A percentile compares a stretch with the other conserved stretches of the same genome.
Conservation (phyloP, 1,140 invertebrate genomes). For the Rhopalosiphum maidis region DNA sequence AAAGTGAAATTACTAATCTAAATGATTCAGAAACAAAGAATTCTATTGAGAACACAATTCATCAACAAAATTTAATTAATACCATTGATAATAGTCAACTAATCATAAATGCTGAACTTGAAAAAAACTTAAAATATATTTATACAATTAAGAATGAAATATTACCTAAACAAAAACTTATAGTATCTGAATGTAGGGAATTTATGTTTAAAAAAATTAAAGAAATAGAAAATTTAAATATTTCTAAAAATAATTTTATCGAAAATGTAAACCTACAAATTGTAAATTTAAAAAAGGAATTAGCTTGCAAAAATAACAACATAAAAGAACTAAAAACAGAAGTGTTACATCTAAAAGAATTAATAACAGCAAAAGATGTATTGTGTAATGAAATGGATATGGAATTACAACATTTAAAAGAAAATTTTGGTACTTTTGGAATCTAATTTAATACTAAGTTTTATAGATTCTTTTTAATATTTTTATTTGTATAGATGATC, state of each 20-base stretch:
- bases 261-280: neutral
- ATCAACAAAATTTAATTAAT: neutral
- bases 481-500: slow-evolving; percentile 57
- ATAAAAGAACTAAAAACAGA: slow-evolving; percentile 9
- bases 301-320: neutral
- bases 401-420: slow-evolving; percentile 9
- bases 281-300: neutral
- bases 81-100: neutral
- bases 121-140: slow-evolving; percentile 32
- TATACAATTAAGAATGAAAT: slow-evolving; percentile 22
- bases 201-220: slow-evolving; percentile 32
- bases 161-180: slow-evolving; percentile 36
- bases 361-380: slow-evolving; percentile 24
- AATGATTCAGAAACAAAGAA: neutral
- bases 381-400: slow-evolving; percentile 13
- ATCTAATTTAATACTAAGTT: neutral
- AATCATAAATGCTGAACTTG: neutral
- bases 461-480: neutral
- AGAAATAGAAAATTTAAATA: slow-evolving; percentile 31
- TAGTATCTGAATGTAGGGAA: slow-evolving; percentile 12
- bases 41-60: neutral
- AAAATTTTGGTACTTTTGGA: slow-evolving; percentile 15
- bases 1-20: neutral
- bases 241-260: slow-evolving; percentile 8
- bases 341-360: slow-evolving; percentile 22